Evolutionary conservation across 1,140 invertebrate genomes (phyloP).

Genomic region (Charaxes varanes): DNA sequence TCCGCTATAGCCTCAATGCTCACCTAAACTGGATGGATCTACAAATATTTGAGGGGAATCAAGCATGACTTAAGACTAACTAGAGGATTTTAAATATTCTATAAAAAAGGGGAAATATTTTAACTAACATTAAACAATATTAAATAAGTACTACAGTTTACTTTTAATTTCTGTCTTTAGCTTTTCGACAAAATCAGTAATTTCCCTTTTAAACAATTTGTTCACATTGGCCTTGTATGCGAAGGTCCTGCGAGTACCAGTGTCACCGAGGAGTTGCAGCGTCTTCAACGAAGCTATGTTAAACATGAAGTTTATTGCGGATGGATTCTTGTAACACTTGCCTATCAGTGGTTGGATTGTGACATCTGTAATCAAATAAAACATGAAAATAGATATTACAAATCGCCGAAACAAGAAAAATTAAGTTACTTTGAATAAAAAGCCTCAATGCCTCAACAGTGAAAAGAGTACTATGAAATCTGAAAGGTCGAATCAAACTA

Average conservation of each 20-base stretch:
- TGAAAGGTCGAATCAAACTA: no score
- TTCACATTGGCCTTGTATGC: conserved; percentile 1
- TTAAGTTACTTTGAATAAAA: no score
- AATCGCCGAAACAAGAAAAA: background rate
- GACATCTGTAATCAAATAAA: conserved; percentile 38
- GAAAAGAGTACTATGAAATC: no score
- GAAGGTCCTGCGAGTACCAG: conserved; percentile 4
- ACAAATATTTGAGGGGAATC: no score
- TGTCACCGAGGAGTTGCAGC: conserved; percentile 32
- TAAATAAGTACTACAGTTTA: no score
- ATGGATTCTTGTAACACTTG: conserved; percentile 45
- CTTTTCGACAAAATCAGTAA: conserved; percentile 14
- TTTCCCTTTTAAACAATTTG: conserved; percentile 10
- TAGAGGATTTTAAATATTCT: no score
- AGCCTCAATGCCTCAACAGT: no score
- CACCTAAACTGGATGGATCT: no score
- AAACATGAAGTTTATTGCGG: conserved; percentile 39
- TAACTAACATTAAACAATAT: no score
- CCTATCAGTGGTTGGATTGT: conserved; percentile 41
- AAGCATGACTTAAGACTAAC: no score
- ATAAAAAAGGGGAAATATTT: no score
- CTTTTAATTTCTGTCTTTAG: conserved; percentile 1
- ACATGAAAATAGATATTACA: background rate
- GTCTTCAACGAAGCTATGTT: conserved; percentile 46
- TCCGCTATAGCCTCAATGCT: no score